Conservation (phyloP, 2,113 vertebrate genomes). For the Cyanocitta stelleri region DNA sequence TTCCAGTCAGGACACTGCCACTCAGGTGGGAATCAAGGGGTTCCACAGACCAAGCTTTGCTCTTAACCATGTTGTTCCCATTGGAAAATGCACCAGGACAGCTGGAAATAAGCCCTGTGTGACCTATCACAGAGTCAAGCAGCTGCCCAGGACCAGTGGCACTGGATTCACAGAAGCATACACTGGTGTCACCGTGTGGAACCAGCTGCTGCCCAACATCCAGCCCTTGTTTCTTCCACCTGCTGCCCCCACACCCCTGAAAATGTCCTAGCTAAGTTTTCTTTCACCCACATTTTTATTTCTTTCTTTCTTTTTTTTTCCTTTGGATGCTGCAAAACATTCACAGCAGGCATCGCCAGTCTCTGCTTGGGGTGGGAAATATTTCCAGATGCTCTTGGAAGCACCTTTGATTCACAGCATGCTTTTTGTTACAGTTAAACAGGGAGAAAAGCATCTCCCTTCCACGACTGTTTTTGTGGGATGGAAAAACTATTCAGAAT, state of each 20-base stretch:
- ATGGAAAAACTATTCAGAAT: slow-evolving; percentile 16
- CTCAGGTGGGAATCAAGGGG: background rate
- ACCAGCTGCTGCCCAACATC: background rate
- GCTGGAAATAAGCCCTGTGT: background rate
- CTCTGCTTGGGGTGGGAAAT: background rate
- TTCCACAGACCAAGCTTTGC: background rate
- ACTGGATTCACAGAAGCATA: background rate
- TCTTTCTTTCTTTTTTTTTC: background rate
- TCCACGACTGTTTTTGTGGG: background rate
- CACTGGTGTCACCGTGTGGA: accelerated
- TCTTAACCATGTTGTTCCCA: background rate
- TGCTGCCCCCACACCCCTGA: background rate
- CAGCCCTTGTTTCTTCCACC: background rate
- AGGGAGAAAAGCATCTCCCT: slow-evolving; percentile 2
- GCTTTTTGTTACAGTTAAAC: background rate
- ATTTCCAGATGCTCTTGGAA: slow-evolving; percentile 48
- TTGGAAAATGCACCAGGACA: background rate
- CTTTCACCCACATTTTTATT: background rate
- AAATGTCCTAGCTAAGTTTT: background rate
- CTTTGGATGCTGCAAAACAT: background rate
- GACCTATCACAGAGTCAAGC: background rate
- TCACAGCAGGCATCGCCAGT: background rate
- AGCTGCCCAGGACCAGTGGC: background rate
- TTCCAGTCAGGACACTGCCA: background rate
- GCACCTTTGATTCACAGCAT: slow-evolving; percentile 20